A percentile compares a stretch with the other conserved stretches of the same genome.
phyloP scores from a whole-genome alignment of 2,888 invertebrate species.

The Cerceris ruficornis region DNA sequence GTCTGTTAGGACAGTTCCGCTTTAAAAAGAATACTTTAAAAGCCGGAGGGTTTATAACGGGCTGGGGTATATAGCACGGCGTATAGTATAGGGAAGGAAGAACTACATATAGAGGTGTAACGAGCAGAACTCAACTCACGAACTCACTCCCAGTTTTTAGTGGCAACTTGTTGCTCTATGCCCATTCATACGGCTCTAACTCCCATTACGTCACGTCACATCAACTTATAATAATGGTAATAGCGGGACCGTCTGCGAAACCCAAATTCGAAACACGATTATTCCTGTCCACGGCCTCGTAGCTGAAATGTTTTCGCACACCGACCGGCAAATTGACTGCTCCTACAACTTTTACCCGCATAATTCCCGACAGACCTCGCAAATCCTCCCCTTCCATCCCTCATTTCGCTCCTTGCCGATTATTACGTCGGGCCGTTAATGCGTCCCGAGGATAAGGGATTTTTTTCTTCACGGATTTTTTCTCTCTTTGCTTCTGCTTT shows the following conservation, averaged over 20 bases:
- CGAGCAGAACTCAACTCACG: constrained; percentile 82
- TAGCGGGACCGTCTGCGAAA: constrained; percentile 68
- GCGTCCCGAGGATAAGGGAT: no score
- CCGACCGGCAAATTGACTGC: constrained; percentile 45
- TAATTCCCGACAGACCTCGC: neutral
- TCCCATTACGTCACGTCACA: constrained; percentile 82
- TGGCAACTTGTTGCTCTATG: constrained; percentile 82
- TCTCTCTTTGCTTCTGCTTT: no score
- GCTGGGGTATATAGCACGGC: constrained; percentile 75
- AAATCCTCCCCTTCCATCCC: no score
- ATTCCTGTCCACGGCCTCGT: constrained; percentile 56
- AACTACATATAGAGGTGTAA: constrained; percentile 82
- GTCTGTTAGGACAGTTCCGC: constrained; percentile 80
- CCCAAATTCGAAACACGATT: constrained; percentile 76
- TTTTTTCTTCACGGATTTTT: no score
- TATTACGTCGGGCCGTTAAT: neutral
- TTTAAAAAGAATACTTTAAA: constrained; percentile 82
- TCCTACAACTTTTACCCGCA: constrained; percentile 31
- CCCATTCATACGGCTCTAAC: constrained; percentile 82
- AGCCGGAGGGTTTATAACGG: constrained; percentile 82
- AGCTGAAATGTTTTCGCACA: constrained; percentile 52
- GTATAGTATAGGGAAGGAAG: constrained; percentile 81
- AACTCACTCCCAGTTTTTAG: constrained; percentile 82
- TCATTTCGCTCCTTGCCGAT: no score
- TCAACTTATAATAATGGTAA: constrained; percentile 82